Evolutionary conservation across 2,113 vertebrate genomes (phyloP).

Genomic region (Ptychochromis oligacanthus): DNA sequence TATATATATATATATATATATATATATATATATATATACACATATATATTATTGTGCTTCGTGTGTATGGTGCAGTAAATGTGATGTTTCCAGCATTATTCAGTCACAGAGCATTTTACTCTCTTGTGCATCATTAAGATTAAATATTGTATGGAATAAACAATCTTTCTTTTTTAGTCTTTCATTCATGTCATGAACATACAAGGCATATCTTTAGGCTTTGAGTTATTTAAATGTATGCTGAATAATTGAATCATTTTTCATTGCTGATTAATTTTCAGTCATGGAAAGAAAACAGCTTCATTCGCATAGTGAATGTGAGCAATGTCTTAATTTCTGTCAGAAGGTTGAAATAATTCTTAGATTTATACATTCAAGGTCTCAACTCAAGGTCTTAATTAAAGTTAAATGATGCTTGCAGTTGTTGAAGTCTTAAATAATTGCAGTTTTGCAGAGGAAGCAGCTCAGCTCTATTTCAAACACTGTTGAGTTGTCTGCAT

Average conservation of each 20-base stretch:
- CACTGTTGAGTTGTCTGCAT: background rate
- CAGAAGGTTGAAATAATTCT: background rate
- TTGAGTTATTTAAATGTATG: background rate
- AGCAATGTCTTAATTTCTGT: conserved; percentile 14
- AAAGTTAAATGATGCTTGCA: conserved; percentile 49
- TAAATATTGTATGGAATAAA: background rate
- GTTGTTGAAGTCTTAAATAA: conserved; percentile 14
- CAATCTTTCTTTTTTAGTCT: background rate
- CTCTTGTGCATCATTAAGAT: conserved; percentile 24
- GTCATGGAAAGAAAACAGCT: background rate
- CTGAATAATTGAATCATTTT: background rate
- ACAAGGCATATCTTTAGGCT: background rate
- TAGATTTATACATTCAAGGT: conserved; percentile 10
- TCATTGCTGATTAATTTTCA: conserved; percentile 25
- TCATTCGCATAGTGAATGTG: background rate
- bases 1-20: too few relatives aligned
- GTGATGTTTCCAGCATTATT: background rate
- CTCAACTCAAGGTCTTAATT: conserved; percentile 50
- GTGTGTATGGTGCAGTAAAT: background rate
- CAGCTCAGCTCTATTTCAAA: background rate
- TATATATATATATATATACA: too few relatives aligned
- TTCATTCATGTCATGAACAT: background rate
- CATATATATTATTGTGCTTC: background rate
- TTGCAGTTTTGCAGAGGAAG: background rate
- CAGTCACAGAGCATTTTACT: background rate